Evolutionary conservation across 2,113 vertebrate species (phyloP).

Genomic region (Corythornis cristatus): DNA sequence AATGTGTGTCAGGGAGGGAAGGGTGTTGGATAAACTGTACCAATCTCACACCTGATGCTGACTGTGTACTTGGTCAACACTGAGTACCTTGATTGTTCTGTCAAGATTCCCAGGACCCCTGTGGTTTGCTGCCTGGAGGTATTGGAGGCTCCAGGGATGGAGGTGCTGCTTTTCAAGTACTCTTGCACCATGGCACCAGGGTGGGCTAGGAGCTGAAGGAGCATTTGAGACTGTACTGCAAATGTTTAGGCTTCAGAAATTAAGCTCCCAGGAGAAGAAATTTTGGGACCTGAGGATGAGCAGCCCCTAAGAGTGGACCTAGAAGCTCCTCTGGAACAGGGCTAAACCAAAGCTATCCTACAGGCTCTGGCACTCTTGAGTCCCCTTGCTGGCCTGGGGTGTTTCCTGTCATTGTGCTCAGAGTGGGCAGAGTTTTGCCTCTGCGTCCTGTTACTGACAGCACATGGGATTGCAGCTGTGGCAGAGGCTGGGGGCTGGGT

Average conservation of each 20-base stretch:
- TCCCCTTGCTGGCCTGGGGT: neutral
- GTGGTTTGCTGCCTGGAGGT: neutral
- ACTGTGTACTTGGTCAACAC: fast-evolving
- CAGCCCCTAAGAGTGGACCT: neutral
- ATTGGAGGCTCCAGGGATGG: neutral
- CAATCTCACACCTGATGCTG: fast-evolving
- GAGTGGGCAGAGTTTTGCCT: neutral
- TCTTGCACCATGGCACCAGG: fast-evolving
- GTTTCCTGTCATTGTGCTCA: neutral
- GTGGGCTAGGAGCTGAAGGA: fast-evolving
- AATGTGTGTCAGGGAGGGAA: neutral
- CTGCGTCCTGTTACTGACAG: neutral
- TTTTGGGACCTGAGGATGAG: neutral
- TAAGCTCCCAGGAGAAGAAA: neutral
- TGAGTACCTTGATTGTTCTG: neutral
- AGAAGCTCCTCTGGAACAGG: neutral
- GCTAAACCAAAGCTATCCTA: neutral
- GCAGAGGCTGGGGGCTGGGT: neutral
- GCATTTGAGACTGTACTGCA: neutral
- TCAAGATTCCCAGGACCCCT: neutral
- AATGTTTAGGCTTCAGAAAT: neutral
- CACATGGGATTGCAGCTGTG: fast-evolving
- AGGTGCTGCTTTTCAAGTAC: neutral
- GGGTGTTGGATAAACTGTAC: fast-evolving
- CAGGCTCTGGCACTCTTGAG: neutral